Percentiles rank a stretch among this genome's conserved stretches.
phyloP scores from a whole-genome alignment of 2,797 vertebrate genomes.

The Sebastes iracundus region DNA sequence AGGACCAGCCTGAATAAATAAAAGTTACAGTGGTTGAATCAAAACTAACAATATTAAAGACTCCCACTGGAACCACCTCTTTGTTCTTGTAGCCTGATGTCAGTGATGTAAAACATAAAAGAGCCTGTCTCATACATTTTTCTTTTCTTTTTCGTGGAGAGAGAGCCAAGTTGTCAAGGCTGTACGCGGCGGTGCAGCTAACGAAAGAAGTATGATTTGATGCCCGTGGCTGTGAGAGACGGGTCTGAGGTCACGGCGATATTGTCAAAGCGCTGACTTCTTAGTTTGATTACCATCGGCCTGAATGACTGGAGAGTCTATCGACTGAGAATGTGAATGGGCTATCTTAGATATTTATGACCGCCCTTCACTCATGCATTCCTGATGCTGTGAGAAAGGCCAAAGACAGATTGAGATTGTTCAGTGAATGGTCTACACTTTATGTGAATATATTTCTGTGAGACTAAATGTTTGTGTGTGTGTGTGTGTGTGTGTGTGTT shows the following conservation, averaged over 20 bases:
- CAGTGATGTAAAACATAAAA: constrained; percentile 25
- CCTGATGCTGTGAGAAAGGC: constrained; percentile 47
- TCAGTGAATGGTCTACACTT: constrained; percentile 28
- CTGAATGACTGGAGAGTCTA: constrained; percentile 39
- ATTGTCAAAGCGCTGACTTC: constrained; percentile 39
- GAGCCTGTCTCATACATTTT: background rate
- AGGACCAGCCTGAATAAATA: constrained; percentile 8
- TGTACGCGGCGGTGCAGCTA: background rate
- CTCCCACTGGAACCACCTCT: background rate
- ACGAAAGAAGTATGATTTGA: constrained; percentile 15
- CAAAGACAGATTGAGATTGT: constrained; percentile 27
- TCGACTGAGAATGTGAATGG: constrained; percentile 52
- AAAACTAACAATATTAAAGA: constrained; percentile 17
- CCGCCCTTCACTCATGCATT: constrained; percentile 31
- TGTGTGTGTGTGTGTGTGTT: background rate
- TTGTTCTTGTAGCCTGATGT: constrained; percentile 1
- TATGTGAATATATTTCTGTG: constrained; percentile 21
- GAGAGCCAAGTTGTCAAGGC: constrained; percentile 3
- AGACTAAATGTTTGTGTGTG: background rate
- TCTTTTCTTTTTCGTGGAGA: background rate
- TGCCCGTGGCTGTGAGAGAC: background rate
- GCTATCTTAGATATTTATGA: constrained; percentile 61
- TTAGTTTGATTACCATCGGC: constrained; percentile 47
- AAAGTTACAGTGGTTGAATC: constrained; percentile 14
- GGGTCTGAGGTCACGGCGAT: constrained; percentile 38